A percentile compares a stretch with the other conserved stretches of the same genome.
Conservation (phyloP, 2,113 vertebrate genomes). For the Lontra canadensis region DNA sequence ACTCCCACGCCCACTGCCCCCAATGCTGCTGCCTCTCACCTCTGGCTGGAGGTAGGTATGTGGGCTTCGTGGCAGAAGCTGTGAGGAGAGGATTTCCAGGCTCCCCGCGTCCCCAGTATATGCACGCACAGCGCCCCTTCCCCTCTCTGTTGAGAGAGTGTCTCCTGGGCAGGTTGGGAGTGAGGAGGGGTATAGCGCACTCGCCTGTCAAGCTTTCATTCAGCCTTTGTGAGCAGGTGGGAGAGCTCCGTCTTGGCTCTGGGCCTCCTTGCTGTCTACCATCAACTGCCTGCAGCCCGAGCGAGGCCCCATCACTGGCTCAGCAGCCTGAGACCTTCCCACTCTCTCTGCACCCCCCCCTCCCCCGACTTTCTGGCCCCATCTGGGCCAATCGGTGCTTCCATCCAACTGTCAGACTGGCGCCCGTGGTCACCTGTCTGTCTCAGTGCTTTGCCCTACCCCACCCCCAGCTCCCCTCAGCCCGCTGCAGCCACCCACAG, state of each 20-base stretch:
- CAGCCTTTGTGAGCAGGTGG: constrained; percentile 25
- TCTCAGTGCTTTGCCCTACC: constrained; percentile 62
- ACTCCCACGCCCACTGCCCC: not conserved
- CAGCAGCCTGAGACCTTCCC: constrained; percentile 62
- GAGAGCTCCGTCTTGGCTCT: not conserved
- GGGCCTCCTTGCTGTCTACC: not conserved
- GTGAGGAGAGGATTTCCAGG: not conserved
- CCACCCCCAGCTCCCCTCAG: not conserved
- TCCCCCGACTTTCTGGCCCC: constrained; percentile 68
- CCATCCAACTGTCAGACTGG: constrained; percentile 56
- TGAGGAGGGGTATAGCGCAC: not conserved
- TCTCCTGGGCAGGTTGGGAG: not conserved
- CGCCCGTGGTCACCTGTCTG: constrained; percentile 25
- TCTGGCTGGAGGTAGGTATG: constrained; percentile 57
- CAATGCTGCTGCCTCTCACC: not conserved
- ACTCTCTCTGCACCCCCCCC: not conserved
- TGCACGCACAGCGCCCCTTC: not conserved
- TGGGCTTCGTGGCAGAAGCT: not conserved
- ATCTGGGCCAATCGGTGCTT: constrained; percentile 75
- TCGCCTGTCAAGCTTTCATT: not conserved
- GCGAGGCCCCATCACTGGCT: constrained; percentile 39
- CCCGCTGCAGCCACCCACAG: not conserved
- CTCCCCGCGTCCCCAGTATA: not conserved
- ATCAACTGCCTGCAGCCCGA: constrained; percentile 47
- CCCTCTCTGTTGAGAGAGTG: not conserved